phyloP scores from a whole-genome alignment of 2,888 invertebrate genomes.

The Nomada lathburiana region DNA sequence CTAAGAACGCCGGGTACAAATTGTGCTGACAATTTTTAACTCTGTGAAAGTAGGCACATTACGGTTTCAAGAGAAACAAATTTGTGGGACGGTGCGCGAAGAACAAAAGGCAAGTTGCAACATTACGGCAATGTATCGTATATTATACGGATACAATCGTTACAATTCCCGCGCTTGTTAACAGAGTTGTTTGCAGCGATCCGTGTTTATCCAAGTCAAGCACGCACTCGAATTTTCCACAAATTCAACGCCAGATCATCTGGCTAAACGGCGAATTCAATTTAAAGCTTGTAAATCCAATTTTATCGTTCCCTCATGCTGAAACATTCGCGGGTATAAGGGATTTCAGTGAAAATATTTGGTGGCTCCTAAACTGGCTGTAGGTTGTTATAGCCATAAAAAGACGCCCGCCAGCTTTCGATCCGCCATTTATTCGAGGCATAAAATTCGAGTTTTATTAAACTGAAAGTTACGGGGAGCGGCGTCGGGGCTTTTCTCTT shows the following conservation, averaged over 20 bases:
- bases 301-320: neutral
- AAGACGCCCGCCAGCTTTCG: neutral
- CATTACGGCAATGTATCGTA: too few species aligned
- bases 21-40: too few species aligned
- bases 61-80: too few species aligned
- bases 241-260: neutral
- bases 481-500: conserved; percentile 12
- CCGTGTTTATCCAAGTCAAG: neutral
- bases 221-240: neutral
- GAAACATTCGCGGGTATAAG: neutral
- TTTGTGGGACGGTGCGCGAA: too few species aligned
- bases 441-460: conserved; percentile 47
- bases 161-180: too few species aligned
- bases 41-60: too few species aligned
- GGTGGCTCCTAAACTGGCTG: neutral
- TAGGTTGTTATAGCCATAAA: conserved; percentile 22
- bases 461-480: conserved; percentile 28
- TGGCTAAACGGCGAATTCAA: neutral
- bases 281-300: neutral
- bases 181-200: too few species aligned
- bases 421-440: conserved; percentile 35
- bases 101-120: too few species aligned
- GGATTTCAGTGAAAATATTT: neutral
- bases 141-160: too few species aligned
- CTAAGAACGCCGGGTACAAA: too few species aligned